Conservation (phyloP, 2,113 vertebrate species). For the Chaenocephalus aceratus region DNA sequence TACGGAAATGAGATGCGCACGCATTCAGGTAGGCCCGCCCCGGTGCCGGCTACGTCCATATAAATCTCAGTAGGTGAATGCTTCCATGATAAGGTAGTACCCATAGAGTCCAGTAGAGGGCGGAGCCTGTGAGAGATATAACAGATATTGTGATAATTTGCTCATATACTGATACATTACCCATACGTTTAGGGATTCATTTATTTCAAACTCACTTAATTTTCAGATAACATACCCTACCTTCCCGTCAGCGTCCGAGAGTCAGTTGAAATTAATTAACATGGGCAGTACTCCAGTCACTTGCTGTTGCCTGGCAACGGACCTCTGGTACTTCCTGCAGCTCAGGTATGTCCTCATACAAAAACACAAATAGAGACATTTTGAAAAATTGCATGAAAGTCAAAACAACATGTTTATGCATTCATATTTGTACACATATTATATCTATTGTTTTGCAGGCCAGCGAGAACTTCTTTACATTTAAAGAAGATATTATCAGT, state of each 20-base stretch:
- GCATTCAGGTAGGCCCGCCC: no score
- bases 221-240: constrained; percentile 89
- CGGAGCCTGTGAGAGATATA: no score
- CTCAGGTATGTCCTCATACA: constrained; percentile 61
- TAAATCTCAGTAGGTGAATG: no score
- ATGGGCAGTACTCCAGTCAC: constrained; percentile 64
- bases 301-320: constrained; percentile 44
- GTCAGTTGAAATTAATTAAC: constrained; percentile 91
- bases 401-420: background rate
- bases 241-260: constrained; percentile 84
- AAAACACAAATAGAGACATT: background rate
- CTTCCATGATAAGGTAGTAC: no score
- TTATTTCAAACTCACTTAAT: background rate
- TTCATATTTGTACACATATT: background rate
- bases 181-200: background rate
- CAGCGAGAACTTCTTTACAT: constrained; percentile 70
- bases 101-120: no score
- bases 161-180: background rate
- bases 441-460: constrained; percentile 76
- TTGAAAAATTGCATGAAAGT: background rate
- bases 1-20: no score
- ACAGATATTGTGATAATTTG: background rate
- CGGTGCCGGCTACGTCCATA: no score
- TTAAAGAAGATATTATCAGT: constrained; percentile 23
- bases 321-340: constrained; percentile 29